Base-by-base conservation (phyloP, 1,140 invertebrate species). In the Cepaea nemoralis region DNA sequence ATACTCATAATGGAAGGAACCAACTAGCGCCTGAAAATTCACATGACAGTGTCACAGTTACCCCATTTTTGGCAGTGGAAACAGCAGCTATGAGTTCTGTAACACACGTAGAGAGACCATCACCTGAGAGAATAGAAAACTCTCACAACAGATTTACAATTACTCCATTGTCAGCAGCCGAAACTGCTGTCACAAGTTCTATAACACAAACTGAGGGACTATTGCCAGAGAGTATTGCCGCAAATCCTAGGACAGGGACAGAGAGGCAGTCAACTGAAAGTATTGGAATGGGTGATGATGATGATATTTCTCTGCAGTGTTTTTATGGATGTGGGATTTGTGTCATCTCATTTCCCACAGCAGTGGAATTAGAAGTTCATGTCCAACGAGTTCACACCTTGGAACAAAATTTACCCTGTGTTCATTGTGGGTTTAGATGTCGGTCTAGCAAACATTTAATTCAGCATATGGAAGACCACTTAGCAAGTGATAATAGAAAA, bases 301-400 rank as follows among this genome's bases (percentile, higher is more conserved):
- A 22, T 55, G 59, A 63, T 5, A 55, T 22, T n/a, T 55, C 50
- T 22, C 50, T 55, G 14, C 16, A 63, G 59, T 74, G 31, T 27
- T 74, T 45, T 33, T 74, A 50, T 50, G 2, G 50, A 27, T 74
- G 71, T 74, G 71, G 71, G 19, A 31, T 74, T 27, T 74, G 71
- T 27, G 0, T 48, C 16, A 50, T 45, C 24, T 10, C 24, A 27
- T 27, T 40, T 27, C 39, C 40, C 1, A 22, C 10, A 45, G n/a
- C 71, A 45, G 6, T 27, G 24, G 42, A 48, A 3, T 22, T 74
- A 12, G 16, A 42, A n/a, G 12, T 27, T 74, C 71, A 74, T 24
- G 27, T 14, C 31, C 14, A 74, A 22, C 16, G 50, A 50, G 50
- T 45, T 1, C 71, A 74, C 50, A 10, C n/a, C 16, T 45, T n/a